Conservation (phyloP, 2,888 invertebrate genomes). For the Salticus scenicus region DNA sequence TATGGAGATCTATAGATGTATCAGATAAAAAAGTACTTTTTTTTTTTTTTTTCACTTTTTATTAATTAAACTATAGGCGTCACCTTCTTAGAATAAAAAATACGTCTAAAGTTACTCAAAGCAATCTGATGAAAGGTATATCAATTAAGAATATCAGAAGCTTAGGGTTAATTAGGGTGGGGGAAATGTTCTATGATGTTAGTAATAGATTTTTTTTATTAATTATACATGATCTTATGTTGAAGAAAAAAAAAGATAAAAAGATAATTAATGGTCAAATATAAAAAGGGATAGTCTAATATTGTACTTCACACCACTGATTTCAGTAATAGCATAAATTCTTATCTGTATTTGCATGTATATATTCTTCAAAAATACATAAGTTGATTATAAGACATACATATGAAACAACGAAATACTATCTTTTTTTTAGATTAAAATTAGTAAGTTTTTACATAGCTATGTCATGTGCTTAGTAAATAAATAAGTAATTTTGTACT, state of each 20-base stretch:
- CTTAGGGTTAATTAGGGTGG: slow-evolving; percentile 7
- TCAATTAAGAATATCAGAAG: slow-evolving; percentile 12
- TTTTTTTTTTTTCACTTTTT: neutral
- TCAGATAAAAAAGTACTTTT: neutral
- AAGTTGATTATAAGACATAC: no score
- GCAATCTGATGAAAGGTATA: neutral
- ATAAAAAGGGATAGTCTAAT: no score
- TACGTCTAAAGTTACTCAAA: no score
- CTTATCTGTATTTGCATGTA: no score
- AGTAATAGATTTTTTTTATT: slow-evolving; percentile 6
- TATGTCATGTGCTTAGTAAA: no score
- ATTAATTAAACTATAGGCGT: neutral
- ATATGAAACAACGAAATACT: no score
- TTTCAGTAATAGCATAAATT: no score
- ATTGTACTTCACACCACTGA: no score
- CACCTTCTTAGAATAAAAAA: neutral
- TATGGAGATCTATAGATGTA: neutral
- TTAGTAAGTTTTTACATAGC: no score
- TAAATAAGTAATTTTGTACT: no score
- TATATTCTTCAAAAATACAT: no score
- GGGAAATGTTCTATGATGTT: neutral
- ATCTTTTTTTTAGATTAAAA: no score
- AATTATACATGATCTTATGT: neutral
- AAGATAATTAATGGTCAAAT: neutral
- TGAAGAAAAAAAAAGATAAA: neutral